Evolutionary conservation across 37 sponge, comb jelly and placozoan genomes (phyloP).

Genomic region (Crambe crambe): DNA sequence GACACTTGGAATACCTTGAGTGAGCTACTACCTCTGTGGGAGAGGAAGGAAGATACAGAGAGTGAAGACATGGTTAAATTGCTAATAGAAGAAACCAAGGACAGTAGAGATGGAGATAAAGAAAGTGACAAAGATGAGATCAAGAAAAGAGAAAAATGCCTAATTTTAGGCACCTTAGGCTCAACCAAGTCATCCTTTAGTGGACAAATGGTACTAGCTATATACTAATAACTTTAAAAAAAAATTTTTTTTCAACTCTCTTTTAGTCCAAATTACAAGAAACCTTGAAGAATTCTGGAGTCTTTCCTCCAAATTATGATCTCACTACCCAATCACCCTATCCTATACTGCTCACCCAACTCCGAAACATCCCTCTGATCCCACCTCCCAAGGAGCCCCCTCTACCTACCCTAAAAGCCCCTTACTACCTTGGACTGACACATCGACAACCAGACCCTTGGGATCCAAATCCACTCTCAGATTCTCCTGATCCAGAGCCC

Average conservation of each 20-base stretch:
- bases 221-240: background rate
- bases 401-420: conserved; percentile 54
- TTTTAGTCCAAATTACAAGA: conserved; percentile 10
- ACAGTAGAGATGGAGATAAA: background rate
- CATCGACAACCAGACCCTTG: conserved; percentile 13
- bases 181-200: background rate
- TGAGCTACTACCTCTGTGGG: conserved; percentile 54
- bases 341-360: conserved; percentile 64
- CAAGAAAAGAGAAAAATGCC: background rate
- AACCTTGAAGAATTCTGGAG: background rate
- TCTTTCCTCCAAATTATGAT: background rate
- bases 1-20: conserved; percentile 24
- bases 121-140: background rate
- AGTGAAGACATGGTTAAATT: background rate
- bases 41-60: background rate
- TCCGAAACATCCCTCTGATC: conserved; percentile 63
- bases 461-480: conserved; percentile 23
- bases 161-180: background rate
- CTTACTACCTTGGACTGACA: conserved; percentile 70
- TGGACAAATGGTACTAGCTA: background rate
- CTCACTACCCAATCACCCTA: conserved; percentile 20
- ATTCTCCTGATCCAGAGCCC: conserved; percentile 41
- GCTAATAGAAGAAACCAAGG: background rate
- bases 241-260: background rate
- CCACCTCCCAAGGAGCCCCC: conserved; percentile 75